A percentile compares a stretch with the other conserved stretches of the same genome.
Conservation (phyloP, 2,797 vertebrate species). For the Phalanger gymnotis region DNA sequence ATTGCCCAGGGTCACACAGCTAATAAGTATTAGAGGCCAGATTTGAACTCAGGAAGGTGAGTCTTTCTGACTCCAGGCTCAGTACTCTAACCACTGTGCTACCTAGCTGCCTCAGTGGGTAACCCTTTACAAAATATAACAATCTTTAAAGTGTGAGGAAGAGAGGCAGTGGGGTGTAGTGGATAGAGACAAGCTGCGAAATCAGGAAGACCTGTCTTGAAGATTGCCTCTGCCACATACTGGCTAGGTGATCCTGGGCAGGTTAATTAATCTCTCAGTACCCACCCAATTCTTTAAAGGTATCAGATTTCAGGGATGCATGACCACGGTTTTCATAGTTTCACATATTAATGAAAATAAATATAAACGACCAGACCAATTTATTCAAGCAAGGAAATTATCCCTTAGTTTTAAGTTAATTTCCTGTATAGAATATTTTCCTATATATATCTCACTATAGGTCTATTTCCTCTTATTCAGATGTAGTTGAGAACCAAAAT, state of each 20-base stretch:
- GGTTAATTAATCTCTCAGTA: neutral
- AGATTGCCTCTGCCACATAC: neutral
- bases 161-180: neutral
- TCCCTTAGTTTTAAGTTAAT: neutral
- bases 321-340: neutral
- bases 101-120: neutral
- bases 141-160: neutral
- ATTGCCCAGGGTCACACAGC: neutral
- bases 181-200: neutral
- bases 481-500: neutral
- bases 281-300: neutral
- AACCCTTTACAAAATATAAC: neutral
- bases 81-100: neutral
- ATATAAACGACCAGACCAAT: neutral
- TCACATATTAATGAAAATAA: neutral
- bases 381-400: neutral
- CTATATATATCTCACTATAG: neutral
- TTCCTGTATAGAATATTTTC: neutral
- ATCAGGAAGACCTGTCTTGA: neutral
- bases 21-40: neutral
- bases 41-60: neutral
- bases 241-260: neutral
- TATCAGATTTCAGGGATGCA: neutral
- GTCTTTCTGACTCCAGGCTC: neutral
- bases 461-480: conserved; percentile 25